These are phyloP conservation scores for Drosophila repleta DNA, from an alignment of 1,140 invertebrate genomes.

Conservation along the genomic window DNA sequence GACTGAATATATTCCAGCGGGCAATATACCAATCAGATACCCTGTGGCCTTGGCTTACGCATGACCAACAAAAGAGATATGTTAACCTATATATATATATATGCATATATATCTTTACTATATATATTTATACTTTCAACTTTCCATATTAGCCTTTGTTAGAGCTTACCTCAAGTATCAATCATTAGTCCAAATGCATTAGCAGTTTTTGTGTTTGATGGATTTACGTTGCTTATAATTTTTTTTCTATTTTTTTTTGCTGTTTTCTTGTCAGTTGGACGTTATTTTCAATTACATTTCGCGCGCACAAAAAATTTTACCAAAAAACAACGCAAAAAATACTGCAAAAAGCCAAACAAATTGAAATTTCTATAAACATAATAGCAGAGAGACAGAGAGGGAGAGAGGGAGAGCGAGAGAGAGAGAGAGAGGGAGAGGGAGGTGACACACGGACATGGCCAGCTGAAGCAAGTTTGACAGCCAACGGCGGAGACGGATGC, in stretches of 20 bases:
- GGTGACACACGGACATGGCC: conserved; percentile 1
- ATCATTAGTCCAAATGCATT: conserved; percentile 43
- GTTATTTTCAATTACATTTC: conserved; percentile 71
- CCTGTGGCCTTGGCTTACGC: not conserved
- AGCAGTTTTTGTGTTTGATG: conserved; percentile 39
- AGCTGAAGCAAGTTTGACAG: conserved; percentile 41
- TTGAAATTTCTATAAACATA: conserved; percentile 52
- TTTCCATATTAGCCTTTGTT: conserved; percentile 7
- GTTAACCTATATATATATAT: not conserved
- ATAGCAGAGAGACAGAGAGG: conserved; percentile 21
- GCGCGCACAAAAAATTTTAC: conserved; percentile 63
- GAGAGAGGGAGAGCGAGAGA: conserved; percentile 27
- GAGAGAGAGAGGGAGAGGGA: conserved; percentile 18
- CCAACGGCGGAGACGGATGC: conserved; percentile 20
- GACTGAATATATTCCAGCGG: not conserved
- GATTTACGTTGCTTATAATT: conserved; percentile 23
- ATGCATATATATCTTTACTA: conserved; percentile 3
- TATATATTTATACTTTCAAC: conserved; percentile 1
- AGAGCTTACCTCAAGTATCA: conserved; percentile 54
- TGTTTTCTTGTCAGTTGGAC: conserved; percentile 29
- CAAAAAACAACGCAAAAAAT: conserved; percentile 35
- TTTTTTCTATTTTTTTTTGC: conserved; percentile 21
- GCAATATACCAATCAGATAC: not conserved
- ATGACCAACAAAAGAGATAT: not conserved
- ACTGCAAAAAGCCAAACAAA: conserved; percentile 53